These are phyloP conservation scores for Carapus acus DNA, from an alignment of 2,797 vertebrate species.

Conservation along the genomic window DNA sequence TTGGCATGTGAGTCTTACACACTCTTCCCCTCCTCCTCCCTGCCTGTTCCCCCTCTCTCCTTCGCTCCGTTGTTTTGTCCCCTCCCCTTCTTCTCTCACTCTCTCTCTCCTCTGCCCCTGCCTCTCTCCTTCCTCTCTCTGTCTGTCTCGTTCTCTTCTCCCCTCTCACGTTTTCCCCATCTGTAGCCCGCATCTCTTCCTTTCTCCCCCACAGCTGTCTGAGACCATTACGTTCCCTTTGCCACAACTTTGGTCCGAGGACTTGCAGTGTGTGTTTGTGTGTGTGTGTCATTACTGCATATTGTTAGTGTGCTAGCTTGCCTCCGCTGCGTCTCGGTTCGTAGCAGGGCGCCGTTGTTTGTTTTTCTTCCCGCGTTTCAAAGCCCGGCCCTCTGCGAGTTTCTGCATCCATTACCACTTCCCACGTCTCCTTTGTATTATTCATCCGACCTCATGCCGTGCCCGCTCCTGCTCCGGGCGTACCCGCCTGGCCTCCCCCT, in stretches of 20 bases:
- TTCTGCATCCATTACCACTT: conserved; percentile 35
- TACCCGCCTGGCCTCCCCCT: no score
- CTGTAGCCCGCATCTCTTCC: no score
- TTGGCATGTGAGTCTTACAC: no score
- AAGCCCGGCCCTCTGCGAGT: conserved; percentile 36
- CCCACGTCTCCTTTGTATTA: conserved; percentile 34
- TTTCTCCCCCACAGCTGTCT: conserved; percentile 31
- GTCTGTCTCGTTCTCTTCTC: no score
- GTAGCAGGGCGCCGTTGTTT: conserved; percentile 26
- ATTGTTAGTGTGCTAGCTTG: conserved; percentile 38
- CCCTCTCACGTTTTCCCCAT: no score
- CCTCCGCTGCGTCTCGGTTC: conserved; percentile 30
- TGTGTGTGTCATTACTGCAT: conserved; percentile 25
- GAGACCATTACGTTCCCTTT: conserved; percentile 32
- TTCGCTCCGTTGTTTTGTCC: no score
- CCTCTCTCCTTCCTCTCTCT: no score
- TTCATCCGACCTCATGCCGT: conserved; percentile 33
- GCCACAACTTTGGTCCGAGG: conserved; percentile 35
- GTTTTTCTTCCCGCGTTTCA: conserved; percentile 39
- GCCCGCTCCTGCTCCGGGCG: conserved; percentile 27
- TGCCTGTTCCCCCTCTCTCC: no score
- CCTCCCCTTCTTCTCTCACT: no score
- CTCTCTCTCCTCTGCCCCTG: no score
- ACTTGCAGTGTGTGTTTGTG: background rate
- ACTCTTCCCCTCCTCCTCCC: no score